phyloP scores from a whole-genome alignment of 2,888 invertebrate genomes.

The Anthophora plumipes region DNA sequence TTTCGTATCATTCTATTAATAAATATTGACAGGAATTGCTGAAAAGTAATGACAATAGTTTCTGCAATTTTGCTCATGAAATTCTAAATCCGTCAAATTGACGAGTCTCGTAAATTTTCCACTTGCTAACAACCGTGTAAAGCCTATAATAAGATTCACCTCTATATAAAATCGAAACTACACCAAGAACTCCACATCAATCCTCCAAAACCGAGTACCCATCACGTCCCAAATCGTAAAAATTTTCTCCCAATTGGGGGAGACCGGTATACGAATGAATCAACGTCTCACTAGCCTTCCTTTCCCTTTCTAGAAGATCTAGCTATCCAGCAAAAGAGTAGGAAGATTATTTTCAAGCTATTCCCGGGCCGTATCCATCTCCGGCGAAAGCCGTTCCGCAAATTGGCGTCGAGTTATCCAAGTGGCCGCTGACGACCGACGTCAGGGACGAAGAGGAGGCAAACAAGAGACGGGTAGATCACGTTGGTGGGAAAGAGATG shows the following conservation, averaged over 20 bases:
- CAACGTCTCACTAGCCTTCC: conserved; percentile 24
- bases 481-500: conserved; percentile 30
- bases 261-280: conserved; percentile 27
- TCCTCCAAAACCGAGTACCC: not conserved
- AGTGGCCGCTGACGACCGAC: conserved; percentile 54
- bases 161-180: not conserved
- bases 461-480: conserved; percentile 26
- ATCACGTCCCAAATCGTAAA: not conserved
- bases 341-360: conserved; percentile 53
- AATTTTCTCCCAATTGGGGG: conserved; percentile 18
- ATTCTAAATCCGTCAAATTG: too few relatives aligned
- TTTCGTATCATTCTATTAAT: too few relatives aligned
- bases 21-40: too few relatives aligned
- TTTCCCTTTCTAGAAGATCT: not conserved
- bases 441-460: conserved; percentile 11
- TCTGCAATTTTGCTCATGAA: too few relatives aligned
- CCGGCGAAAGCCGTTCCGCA: conserved; percentile 52
- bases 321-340: not conserved
- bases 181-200: not conserved
- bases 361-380: conserved; percentile 44
- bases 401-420: conserved; percentile 58
- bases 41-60: too few relatives aligned
- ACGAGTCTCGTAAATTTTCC: too few relatives aligned
- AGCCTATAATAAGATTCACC: too few relatives aligned
- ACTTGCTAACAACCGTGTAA: too few relatives aligned